Evolutionary conservation across 2,113 vertebrate species (phyloP), one percentile per base, ranked within the genome.

Genomic region (Cygnus atratus): DNA sequence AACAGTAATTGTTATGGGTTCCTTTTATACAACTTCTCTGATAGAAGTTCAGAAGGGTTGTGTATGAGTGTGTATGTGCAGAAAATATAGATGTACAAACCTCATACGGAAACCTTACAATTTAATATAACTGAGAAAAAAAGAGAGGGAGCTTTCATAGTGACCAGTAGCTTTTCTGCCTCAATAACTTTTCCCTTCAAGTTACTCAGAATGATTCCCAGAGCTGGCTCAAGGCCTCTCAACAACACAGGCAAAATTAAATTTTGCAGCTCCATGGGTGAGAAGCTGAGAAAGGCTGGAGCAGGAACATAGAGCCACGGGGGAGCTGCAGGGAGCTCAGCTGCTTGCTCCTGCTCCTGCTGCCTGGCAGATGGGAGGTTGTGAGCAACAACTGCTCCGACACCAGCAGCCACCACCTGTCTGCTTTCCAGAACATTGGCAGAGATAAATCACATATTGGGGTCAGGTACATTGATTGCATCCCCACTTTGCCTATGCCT

Each of bases 361-460:
- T 88, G 88, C 37, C 72, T 95, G 80, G 65, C 92, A 96, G 95
- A 95, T 95, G 91, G 96, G 79, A 94, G 67, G 78, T 52, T 80
- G 62, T 62, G 78, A 90, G 46, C 88, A 87, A 26, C 79, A 94
- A 96, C 88, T 92, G 88, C 61, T 94, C 76, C 59, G 31, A 52
- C 80, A 96, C 91, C 91, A 94, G 88, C 82, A 91, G 66, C 84
- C 29, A 5, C 39, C 6, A 16, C 55, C 68, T 92, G 68, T 46
- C 57, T 2, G 2, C 41, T 77, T 84, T 62, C 76, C 31, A 83
- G 59, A 88, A 35, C 19, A 54, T 41, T 70, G 76, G 39, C 58
- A 71, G 3, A 86, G 68, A 94, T 71, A 81, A 92, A 92, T 77
- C 41, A 39, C 18, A 13, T 66, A 77, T 2, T 35, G 19, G 28